Conservation (phyloP, 1,140 invertebrate genomes). For the Drosophila takahashii region DNA sequence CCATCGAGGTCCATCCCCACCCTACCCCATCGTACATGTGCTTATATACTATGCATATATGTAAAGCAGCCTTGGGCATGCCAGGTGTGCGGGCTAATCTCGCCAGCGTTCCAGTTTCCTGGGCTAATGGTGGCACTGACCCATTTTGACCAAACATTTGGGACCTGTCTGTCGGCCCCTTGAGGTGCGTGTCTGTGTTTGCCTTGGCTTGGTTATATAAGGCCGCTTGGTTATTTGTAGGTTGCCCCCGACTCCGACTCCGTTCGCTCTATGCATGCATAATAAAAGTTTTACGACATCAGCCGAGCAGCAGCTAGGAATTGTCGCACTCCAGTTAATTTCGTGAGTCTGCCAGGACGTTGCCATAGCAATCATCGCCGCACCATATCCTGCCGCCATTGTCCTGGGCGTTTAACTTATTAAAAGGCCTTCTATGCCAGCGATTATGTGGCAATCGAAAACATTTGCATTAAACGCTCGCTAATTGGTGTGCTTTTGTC, state of each 20-base stretch:
- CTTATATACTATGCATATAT: background rate
- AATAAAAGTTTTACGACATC: slow-evolving; percentile 62
- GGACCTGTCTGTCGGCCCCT: slow-evolving; percentile 46
- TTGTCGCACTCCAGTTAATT: slow-evolving; percentile 38
- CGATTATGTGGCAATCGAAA: slow-evolving; percentile 63
- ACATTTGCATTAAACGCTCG: slow-evolving; percentile 73
- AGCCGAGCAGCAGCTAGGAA: background rate
- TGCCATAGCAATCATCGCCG: slow-evolving; percentile 8
- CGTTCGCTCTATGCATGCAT: slow-evolving; percentile 41
- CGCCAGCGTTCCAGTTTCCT: slow-evolving; percentile 45
- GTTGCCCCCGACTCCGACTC: too few relatives aligned
- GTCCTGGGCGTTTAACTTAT: slow-evolving; percentile 51
- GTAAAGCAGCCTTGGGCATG: slow-evolving; percentile 10
- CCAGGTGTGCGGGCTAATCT: slow-evolving; percentile 37
- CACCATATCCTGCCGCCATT: slow-evolving; percentile 20
- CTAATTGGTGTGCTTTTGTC: slow-evolving; percentile 77
- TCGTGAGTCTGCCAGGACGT: slow-evolving; percentile 7
- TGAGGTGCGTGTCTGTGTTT: slow-evolving; percentile 48
- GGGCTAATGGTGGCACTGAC: slow-evolving; percentile 62
- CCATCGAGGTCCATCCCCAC: background rate
- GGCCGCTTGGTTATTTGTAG: slow-evolving; percentile 19
- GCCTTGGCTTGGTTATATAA: slow-evolving; percentile 7
- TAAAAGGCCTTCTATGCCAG: slow-evolving; percentile 59
- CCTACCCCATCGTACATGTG: background rate
- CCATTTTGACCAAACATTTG: slow-evolving; percentile 60